phyloP scores from a whole-genome alignment of 2,888 invertebrate genomes.

The Conomelus anceps region DNA sequence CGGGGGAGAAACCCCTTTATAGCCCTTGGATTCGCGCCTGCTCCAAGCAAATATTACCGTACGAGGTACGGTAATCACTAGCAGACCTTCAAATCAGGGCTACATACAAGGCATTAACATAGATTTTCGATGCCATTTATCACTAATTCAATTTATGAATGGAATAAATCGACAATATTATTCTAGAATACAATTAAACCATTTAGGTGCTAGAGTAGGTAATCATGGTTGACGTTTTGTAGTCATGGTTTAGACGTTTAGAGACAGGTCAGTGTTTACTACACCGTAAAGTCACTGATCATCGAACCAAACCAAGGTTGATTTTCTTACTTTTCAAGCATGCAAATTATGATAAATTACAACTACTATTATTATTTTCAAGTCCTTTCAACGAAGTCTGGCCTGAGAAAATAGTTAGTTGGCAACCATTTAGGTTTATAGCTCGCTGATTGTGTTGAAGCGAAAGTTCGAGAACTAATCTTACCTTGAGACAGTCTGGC shows the following conservation, averaged over 20 bases:
- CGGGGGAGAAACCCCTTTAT: no score
- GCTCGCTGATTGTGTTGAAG: no score
- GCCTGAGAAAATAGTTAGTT: not conserved
- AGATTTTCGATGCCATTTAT: not conserved
- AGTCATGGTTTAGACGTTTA: not conserved
- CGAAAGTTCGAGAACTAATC: not conserved
- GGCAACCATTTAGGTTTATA: not conserved
- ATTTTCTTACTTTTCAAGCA: not conserved
- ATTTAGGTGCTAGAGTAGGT: not conserved
- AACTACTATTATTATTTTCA: not conserved
- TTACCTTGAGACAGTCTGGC: not conserved
- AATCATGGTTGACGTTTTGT: not conserved
- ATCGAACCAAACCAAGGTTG: not conserved
- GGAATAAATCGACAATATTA: not conserved
- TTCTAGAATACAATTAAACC: not conserved
- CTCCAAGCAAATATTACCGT: no score
- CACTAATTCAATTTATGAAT: not conserved
- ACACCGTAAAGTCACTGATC: not conserved
- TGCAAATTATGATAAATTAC: not conserved
- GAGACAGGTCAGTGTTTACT: not conserved
- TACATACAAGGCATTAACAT: not conserved
- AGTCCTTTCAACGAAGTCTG: not conserved
- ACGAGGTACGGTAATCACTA: no score
- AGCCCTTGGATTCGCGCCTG: no score
- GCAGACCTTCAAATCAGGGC: not conserved